Evolutionary conservation across 2,113 vertebrate genomes (phyloP).

Genomic region (Martes martes): DNA sequence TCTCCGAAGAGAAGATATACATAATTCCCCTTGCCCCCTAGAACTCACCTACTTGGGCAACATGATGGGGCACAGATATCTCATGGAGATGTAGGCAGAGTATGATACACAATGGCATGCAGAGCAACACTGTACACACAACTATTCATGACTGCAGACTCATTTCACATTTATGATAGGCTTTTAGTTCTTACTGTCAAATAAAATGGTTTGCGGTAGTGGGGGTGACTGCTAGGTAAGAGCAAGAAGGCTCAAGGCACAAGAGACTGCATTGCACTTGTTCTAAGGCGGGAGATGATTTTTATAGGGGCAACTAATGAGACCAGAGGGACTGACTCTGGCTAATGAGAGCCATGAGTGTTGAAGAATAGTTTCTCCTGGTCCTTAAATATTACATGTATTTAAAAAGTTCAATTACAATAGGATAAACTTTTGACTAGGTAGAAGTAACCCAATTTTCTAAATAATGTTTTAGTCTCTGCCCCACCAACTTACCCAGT

Average conservation of each 20-base stretch:
- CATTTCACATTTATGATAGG: background rate
- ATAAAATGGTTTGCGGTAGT: background rate
- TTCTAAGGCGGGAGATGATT: background rate
- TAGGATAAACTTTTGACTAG: background rate
- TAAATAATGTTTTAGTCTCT: background rate
- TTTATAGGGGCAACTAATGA: background rate
- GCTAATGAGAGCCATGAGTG: background rate
- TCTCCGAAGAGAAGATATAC: background rate
- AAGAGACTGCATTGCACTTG: background rate
- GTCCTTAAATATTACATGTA: background rate
- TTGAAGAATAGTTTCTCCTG: background rate
- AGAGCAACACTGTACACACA: too few species aligned
- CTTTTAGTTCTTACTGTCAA: background rate
- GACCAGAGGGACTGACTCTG: background rate
- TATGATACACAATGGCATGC: background rate
- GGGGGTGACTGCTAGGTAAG: background rate
- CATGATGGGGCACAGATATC: background rate
- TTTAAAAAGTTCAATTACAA: background rate
- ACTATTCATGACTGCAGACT: background rate
- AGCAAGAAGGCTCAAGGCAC: background rate
- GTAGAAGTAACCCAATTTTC: slow-evolving; percentile 5
- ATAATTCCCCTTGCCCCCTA: background rate
- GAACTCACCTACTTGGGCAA: background rate
- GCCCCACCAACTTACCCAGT: background rate
- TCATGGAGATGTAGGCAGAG: background rate